A percentile compares a stretch with the other conserved stretches of the same genome.
phyloP scores from a whole-genome alignment of 2,113 vertebrate species.

The Litocranius walleri region DNA sequence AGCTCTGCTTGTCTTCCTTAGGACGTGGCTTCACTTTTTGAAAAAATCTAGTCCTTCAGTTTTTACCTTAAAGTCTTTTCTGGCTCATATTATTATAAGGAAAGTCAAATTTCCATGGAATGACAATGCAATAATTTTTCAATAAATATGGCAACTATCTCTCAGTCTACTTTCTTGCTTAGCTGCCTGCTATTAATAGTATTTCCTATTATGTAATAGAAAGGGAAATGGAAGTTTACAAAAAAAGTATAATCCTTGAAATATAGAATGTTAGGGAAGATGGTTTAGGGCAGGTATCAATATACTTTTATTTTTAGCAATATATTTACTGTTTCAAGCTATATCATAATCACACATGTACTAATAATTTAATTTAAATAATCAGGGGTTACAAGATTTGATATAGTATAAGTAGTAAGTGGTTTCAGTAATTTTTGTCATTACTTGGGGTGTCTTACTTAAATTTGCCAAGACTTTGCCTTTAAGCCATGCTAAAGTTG shows the following conservation, averaged over 20 bases:
- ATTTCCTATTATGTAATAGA: slow-evolving; percentile 15
- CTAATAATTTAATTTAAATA: slow-evolving; percentile 1
- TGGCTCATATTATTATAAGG: slow-evolving; percentile 17
- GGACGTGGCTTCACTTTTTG: slow-evolving; percentile 21
- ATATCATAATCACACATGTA: background rate
- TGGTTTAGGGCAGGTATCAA: background rate
- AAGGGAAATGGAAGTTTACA: slow-evolving; percentile 23
- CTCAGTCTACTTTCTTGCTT: background rate
- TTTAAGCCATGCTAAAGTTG: background rate
- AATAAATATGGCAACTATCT: slow-evolving; percentile 8
- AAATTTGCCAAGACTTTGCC: background rate
- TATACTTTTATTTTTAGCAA: background rate
- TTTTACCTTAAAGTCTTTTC: slow-evolving; percentile 34
- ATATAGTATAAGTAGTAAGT: background rate
- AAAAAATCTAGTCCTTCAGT: background rate
- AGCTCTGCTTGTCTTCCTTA: slow-evolving; percentile 28
- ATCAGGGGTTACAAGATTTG: background rate
- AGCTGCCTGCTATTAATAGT: background rate
- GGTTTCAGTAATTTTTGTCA: background rate
- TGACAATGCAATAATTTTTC: slow-evolving; percentile 5
- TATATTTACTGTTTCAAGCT: slow-evolving; percentile 3
- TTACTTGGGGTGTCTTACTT: background rate
- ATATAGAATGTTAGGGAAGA: background rate
- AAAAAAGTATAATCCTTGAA: slow-evolving; percentile 6
- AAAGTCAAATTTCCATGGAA: slow-evolving; percentile 16